These are phyloP conservation scores for Petrolisthes manimaculis DNA, from an alignment of 2,888 invertebrate genomes.

Conservation along the genomic window DNA sequence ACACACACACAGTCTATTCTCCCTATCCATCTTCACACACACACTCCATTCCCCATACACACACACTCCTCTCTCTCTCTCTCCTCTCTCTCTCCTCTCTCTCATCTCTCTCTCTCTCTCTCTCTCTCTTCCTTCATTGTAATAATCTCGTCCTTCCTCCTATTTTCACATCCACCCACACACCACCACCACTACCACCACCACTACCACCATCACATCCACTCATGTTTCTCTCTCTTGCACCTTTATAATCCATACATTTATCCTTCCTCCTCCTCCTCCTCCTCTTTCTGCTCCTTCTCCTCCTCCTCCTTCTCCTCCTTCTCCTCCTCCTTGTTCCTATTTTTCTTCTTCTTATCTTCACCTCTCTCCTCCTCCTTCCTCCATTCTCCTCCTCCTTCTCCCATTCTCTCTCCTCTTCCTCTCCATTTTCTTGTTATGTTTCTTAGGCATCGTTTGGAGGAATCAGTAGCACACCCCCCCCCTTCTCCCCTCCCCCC, in stretches of 20 bases:
- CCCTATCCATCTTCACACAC: neutral
- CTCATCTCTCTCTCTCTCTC: neutral
- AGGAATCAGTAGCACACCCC: no score
- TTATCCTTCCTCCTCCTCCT: neutral
- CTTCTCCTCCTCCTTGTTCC: neutral
- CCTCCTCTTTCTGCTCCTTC: neutral
- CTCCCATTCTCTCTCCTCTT: neutral
- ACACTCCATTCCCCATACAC: neutral
- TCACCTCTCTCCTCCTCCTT: neutral
- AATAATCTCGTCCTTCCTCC: no score
- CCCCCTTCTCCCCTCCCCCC: neutral
- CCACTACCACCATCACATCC: neutral
- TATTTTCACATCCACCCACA: no score
- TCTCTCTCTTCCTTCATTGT: neutral
- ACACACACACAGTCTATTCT: neutral
- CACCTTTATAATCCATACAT: neutral
- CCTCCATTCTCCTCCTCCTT: neutral
- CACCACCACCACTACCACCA: no score
- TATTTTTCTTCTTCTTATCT: neutral
- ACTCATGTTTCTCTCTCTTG: neutral
- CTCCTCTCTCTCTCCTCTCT: neutral
- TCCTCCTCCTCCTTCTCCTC: neutral
- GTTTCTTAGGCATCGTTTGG: no score
- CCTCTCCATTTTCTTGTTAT: neutral
- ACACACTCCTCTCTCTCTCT: neutral